Evolutionary conservation across 2,797 vertebrate species (phyloP), one percentile per base, ranked within the genome.

Genomic region (Bradypodion ventrale): DNA sequence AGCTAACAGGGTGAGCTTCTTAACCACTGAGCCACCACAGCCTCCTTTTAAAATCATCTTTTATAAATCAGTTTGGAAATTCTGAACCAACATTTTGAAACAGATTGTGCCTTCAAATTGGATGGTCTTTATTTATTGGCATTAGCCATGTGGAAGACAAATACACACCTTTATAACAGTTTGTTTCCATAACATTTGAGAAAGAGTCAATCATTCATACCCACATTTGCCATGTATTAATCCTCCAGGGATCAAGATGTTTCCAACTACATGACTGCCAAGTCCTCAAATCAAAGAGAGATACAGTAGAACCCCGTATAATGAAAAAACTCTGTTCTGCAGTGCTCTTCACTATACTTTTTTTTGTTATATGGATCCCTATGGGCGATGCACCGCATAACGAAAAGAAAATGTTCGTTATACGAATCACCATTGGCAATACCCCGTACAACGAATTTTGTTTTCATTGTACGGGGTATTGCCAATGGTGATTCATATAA

Each of bases 61-160:
- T 77, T 35, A 60, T 85, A 84, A 42, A 83, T 74, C 35, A 78
- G 80, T 65, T 35, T 40, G 42, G 68, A 83, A 85, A 29, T 6
- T n/a, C 69, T 82, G 85, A 89, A 63, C 37, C 86, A 92, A 81
- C 69, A 70, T 63, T 66, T 77, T 83, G 65, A 75, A 65, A 69
- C 37, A 76, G 65, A 75, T 89, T 75, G 40, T 76, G 15, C 21
- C 25, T 46, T 23, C 52, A 87, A 32, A 84, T 1, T n/a, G 44
- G 8, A 40, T 73, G 16, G 8, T 49, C 40, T 60, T 75, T 15
- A 56, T 37, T 40, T 40, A 29, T 9, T 70, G n/a, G 56, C 23
- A 65, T 35, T 59, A 65, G 10, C 32, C 46, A 32, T 13, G 2
- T 9, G n/a, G 40, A 63, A 56, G 7, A 15, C 19, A 59, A 4